Base-by-base conservation (phyloP, 2,888 invertebrate genomes). In the Amblyjoppa fuscipennis region DNA sequence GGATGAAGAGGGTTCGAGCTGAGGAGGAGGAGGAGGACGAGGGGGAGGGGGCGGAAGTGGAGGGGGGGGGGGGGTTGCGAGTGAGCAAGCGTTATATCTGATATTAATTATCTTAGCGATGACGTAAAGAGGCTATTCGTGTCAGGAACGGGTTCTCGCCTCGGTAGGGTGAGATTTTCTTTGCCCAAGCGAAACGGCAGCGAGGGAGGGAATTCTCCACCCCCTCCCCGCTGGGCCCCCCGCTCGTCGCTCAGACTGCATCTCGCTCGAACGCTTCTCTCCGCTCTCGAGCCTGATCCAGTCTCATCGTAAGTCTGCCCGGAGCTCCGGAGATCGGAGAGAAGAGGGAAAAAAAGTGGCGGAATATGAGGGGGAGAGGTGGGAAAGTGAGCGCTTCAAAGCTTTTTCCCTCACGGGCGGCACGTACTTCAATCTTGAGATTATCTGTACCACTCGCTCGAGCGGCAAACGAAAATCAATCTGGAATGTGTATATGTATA, bases 111-210 rank as follows among this genome's bases (percentile, higher is more conserved):
- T 84, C 84, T 84, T 84, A 84, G 84, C 84, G 84, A 80, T 80
- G 84, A 84, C 84, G 84, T 80, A 84, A 84, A 84, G 84, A 80
- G 84, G 84, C 84, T 84, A 84, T 84, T 84, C 84, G 84, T 84
- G 84, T 84, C 84, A 84, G 84, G 79, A 84, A 84, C 84, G 80
- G 84, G 84, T 84, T 84, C 80, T 76, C 76, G 70, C 76, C 71
- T 76, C 74, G n/a, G 56, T 66, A 56, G 80, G 76, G 70, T 75
- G 80, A 84, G 76, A 71, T 84, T 83, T 82, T 80, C 85, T 80
- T 83, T 73, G 66, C 31, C 45, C 68, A 34, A 64, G 16, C 16
- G 16, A 64, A 64, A 64, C 34, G 16, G 31, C 0, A 6, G 34
- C 16, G 7, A 34, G 31, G 61, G 31, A 5, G 38, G 25, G 25